Percentiles rank a stretch among this genome's conserved stretches.
phyloP scores from a whole-genome alignment of 2,888 invertebrate species.

The Metallyticus violacea region DNA sequence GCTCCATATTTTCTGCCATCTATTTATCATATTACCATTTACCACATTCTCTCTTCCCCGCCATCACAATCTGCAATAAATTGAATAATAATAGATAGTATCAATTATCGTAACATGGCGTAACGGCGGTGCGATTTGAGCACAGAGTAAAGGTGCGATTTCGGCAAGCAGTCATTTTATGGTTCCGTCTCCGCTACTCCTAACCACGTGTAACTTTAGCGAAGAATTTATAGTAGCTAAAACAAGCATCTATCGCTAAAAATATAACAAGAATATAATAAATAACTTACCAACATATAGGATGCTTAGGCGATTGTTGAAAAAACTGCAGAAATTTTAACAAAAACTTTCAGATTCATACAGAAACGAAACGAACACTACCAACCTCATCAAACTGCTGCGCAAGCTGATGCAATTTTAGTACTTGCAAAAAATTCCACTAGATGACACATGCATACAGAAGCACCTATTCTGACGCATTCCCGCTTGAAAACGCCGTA shows the following conservation, averaged over 20 bases:
- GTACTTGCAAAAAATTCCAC: background rate
- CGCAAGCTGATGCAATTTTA: background rate
- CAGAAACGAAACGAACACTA: background rate
- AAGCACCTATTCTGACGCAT: too few relatives aligned
- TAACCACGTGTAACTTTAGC: too few relatives aligned
- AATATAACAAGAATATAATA: background rate
- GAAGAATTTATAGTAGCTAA: background rate
- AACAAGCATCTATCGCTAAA: background rate
- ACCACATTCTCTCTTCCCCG: background rate
- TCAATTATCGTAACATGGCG: too few relatives aligned
- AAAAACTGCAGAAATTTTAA: background rate
- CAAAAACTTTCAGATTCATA: background rate
- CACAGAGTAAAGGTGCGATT: background rate
- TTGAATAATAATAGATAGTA: background rate
- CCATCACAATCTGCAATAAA: background rate
- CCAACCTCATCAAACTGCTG: background rate
- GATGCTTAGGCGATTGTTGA: too few relatives aligned
- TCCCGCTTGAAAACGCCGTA: too few relatives aligned
- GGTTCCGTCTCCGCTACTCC: background rate
- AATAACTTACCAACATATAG: too few relatives aligned
- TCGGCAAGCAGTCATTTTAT: background rate
- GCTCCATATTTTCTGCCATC: background rate
- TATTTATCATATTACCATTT: too few relatives aligned
- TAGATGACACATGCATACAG: background rate
- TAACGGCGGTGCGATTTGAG: background rate